Percentiles rank a stretch among this genome's conserved stretches.
phyloP scores from a whole-genome alignment of 2,888 invertebrate species.

The Nebria brevicollis region DNA sequence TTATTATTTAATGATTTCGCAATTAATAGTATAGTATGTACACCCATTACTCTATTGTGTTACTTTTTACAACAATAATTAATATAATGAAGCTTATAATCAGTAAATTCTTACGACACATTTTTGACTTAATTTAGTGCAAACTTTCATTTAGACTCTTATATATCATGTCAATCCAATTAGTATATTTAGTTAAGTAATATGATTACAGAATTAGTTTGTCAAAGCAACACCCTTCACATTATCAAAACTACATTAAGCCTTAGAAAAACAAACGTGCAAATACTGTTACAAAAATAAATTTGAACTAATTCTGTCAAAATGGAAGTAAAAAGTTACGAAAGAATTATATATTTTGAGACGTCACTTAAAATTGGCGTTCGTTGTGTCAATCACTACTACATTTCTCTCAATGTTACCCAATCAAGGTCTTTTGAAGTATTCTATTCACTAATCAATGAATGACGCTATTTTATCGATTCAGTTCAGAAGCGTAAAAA shows the following conservation, averaged over 20 bases:
- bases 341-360: slow-evolving; percentile 35
- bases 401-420: slow-evolving; percentile 27
- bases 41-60: too few relatives aligned
- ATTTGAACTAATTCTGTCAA: slow-evolving; percentile 37
- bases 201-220: background rate
- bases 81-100: too few relatives aligned
- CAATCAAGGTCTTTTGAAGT: slow-evolving; percentile 21
- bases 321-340: slow-evolving; percentile 27
- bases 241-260: too few relatives aligned
- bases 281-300: slow-evolving; percentile 27
- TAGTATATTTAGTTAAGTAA: too few relatives aligned
- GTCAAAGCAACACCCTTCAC: slow-evolving; percentile 9
- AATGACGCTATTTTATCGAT: background rate
- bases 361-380: slow-evolving; percentile 29
- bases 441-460: slow-evolving; percentile 14
- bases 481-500: background rate
- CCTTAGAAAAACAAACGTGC: slow-evolving; percentile 22
- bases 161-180: too few relatives aligned
- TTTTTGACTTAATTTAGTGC: background rate
- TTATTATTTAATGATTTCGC: too few relatives aligned
- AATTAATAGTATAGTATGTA: too few relatives aligned
- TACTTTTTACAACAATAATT: too few relatives aligned
- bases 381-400: slow-evolving; percentile 9
- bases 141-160: background rate
- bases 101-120: too few relatives aligned